These are phyloP conservation scores for Arizona elegans DNA, from an alignment of 2,113 vertebrate genomes.

Conservation along the genomic window DNA sequence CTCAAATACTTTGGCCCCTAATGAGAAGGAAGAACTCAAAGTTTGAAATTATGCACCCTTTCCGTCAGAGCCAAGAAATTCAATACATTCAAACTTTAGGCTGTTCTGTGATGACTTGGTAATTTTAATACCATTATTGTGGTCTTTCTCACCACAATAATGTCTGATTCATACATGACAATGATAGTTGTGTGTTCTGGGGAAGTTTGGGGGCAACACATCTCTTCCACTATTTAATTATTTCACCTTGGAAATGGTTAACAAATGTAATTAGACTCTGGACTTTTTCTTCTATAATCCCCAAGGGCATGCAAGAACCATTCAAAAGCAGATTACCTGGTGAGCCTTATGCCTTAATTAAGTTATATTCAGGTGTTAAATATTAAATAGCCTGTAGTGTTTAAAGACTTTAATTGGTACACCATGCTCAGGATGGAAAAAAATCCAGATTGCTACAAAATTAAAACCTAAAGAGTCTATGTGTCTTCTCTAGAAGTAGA, in stretches of 20 bases:
- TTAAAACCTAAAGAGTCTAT: background rate
- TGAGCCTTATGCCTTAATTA: conserved; percentile 43
- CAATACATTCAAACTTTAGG: background rate
- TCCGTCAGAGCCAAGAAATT: background rate
- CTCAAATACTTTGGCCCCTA: too few relatives aligned
- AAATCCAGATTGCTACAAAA: background rate
- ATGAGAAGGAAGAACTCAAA: too few relatives aligned
- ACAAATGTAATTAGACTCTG: conserved; percentile 50
- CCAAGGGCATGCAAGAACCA: conserved; percentile 26
- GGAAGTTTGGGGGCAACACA: conserved; percentile 38
- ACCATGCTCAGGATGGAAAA: background rate
- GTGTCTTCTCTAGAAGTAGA: background rate
- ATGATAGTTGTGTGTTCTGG: conserved; percentile 28
- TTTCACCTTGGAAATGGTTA: conserved; percentile 34
- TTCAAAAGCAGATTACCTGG: conserved; percentile 1
- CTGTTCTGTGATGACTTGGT: conserved; percentile 4
- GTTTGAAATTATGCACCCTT: background rate
- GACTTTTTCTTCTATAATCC: conserved; percentile 48
- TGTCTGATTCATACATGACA: conserved; percentile 33
- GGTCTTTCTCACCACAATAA: conserved; percentile 19
- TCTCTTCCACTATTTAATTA: conserved; percentile 26
- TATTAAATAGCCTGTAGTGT: conserved; percentile 46
- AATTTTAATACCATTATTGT: conserved; percentile 22
- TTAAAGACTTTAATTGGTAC: conserved; percentile 33
- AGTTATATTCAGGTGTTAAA: conserved; percentile 41